Conservation (phyloP, 2,888 invertebrate genomes). For the Conistra vaccinii region DNA sequence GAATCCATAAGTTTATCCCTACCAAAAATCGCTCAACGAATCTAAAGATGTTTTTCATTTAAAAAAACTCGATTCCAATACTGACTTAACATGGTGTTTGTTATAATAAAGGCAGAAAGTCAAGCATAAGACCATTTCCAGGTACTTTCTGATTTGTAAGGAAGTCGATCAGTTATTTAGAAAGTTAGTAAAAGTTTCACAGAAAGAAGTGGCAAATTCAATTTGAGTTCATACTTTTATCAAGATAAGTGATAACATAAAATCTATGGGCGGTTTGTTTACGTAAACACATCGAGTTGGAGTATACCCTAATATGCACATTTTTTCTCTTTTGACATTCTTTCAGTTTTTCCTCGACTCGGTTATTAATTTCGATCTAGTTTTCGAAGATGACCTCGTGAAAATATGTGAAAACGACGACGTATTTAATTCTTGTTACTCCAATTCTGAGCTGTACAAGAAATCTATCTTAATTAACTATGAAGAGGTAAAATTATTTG, state of each 20-base stretch:
- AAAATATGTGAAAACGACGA: neutral
- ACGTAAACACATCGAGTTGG: slow-evolving; percentile 1
- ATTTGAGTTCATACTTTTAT: slow-evolving; percentile 23
- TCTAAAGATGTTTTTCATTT: no score
- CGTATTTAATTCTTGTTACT: no score
- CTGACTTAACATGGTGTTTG: neutral
- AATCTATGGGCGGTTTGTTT: slow-evolving; percentile 6
- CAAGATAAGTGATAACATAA: neutral
- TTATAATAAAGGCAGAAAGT: neutral
- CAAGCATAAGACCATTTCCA: neutral
- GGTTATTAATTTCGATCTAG: neutral
- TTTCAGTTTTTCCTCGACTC: no score
- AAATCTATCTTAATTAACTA: neutral
- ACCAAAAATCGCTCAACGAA: no score
- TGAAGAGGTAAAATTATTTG: no score
- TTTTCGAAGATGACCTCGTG: neutral
- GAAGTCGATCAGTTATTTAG: slow-evolving; percentile 12
- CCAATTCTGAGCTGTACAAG: neutral
- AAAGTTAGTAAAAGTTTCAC: slow-evolving; percentile 14
- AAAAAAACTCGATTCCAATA: neutral
- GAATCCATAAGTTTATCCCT: no score
- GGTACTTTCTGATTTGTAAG: neutral
- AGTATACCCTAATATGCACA: neutral
- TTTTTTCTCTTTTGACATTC: neutral
- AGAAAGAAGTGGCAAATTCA: slow-evolving; percentile 16